Conservation (phyloP, 2,113 vertebrate genomes). For the Coreoperca whiteheadi region DNA sequence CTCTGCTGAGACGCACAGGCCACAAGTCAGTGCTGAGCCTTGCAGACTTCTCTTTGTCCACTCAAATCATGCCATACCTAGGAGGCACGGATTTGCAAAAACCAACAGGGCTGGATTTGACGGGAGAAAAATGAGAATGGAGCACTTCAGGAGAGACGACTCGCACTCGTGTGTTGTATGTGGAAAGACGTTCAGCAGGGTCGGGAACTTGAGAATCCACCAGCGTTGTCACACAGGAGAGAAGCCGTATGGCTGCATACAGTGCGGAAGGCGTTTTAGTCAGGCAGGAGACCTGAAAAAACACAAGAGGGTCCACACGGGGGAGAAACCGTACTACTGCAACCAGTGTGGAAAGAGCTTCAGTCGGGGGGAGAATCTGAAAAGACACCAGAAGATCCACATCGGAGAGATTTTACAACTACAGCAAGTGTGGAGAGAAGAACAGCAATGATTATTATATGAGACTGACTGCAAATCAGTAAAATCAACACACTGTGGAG, state of each 20-base stretch:
- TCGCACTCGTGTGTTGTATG: constrained; percentile 76
- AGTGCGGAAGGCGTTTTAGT: constrained; percentile 82
- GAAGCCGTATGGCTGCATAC: constrained; percentile 80
- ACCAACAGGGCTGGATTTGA: constrained; percentile 40
- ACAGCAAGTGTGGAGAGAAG: constrained; percentile 70
- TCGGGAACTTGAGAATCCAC: constrained; percentile 82
- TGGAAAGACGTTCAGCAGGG: constrained; percentile 80
- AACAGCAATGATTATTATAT: constrained; percentile 24
- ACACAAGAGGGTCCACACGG: constrained; percentile 83
- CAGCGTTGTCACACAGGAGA: constrained; percentile 83
- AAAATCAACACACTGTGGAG: not conserved
- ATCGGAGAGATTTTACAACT: constrained; percentile 66
- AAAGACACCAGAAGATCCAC: constrained; percentile 84
- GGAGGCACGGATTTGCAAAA: constrained; percentile 61
- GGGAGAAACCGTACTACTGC: constrained; percentile 84
- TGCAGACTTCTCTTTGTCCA: constrained; percentile 44
- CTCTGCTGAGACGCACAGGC: constrained; percentile 3
- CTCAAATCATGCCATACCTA: constrained; percentile 25
- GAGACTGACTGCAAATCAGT: not conserved
- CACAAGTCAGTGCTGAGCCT: constrained; percentile 20
- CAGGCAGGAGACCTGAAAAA: constrained; percentile 85
- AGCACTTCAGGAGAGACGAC: constrained; percentile 43
- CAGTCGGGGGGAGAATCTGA: constrained; percentile 83
- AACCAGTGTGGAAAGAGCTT: constrained; percentile 83
- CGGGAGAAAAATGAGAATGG: constrained; percentile 33